These are phyloP conservation scores for Aphidoletes aphidimyza DNA, from an alignment of 2,888 invertebrate species.

Conservation along the genomic window DNA sequence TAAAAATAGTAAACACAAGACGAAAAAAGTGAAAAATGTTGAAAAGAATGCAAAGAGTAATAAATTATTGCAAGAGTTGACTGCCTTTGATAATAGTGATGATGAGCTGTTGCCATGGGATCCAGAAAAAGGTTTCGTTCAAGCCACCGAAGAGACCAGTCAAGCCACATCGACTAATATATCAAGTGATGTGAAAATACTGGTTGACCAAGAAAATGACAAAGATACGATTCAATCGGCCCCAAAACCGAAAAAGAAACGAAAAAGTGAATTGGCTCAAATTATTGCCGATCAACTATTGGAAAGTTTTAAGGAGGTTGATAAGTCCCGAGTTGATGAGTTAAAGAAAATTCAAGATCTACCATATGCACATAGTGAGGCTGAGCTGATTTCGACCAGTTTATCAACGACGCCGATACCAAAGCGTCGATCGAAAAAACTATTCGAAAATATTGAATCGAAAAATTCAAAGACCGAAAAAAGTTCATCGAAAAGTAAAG, in stretches of 20 bases:
- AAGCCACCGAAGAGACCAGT: background rate
- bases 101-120: conserved; percentile 57
- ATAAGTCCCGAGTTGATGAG: conserved; percentile 65
- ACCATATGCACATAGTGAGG: conserved; percentile 66
- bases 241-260: conserved; percentile 63
- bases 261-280: conserved; percentile 66
- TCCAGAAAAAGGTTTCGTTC: conserved; percentile 54
- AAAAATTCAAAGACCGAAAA: background rate
- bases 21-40: background rate
- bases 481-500: background rate
- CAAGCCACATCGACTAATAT: background rate
- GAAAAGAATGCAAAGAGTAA: background rate
- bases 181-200: background rate
- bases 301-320: conserved; percentile 66
- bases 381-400: conserved; percentile 64
- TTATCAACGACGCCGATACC: conserved; percentile 66
- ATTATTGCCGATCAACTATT: conserved; percentile 66
- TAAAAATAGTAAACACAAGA: conserved; percentile 2
- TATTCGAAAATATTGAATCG: conserved; percentile 17
- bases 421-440: conserved; percentile 61
- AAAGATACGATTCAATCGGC: conserved; percentile 59
- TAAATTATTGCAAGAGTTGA: background rate
- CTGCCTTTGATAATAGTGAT: conserved; percentile 57
- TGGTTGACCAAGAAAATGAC: background rate
- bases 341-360: conserved; percentile 65